Evolutionary conservation across 2,797 vertebrate species (phyloP).

Genomic region (Sebastes cheni): DNA sequence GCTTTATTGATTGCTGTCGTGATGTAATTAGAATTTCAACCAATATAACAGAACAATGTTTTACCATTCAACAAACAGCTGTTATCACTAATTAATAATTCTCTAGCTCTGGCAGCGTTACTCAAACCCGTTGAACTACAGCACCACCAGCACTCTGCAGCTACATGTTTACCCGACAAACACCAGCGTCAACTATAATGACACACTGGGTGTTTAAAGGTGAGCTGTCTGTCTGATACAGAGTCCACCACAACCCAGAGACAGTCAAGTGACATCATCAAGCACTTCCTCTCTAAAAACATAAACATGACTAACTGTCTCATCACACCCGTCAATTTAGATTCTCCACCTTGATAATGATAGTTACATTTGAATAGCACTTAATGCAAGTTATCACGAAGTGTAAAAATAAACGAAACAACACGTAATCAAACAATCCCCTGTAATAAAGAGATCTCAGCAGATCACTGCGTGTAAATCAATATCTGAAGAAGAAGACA

Average conservation of each 20-base stretch:
- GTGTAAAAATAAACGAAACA: neutral
- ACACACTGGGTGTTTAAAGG: slow-evolving; percentile 13
- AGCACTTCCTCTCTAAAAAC: neutral
- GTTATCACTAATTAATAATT: neutral
- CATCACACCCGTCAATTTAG: slow-evolving; percentile 7
- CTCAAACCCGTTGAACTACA: neutral
- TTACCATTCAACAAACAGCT: too few species aligned
- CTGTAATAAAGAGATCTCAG: neutral
- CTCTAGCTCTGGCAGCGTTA: neutral
- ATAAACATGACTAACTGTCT: slow-evolving; percentile 5
- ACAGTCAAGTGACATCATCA: neutral
- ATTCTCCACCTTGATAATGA: neutral
- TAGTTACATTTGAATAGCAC: neutral
- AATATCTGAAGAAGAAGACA: neutral
- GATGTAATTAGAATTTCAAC: too few species aligned
- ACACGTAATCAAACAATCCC: neutral
- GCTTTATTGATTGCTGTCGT: too few species aligned
- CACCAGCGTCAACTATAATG: neutral
- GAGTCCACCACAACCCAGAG: neutral
- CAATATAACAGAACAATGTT: too few species aligned
- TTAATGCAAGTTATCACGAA: neutral
- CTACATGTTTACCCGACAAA: neutral
- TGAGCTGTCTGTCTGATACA: slow-evolving; percentile 8
- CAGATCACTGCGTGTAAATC: neutral
- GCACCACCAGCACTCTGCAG: neutral